These are phyloP conservation scores for Cataglyphis altisquamis DNA, from an alignment of 2,888 invertebrate species.

Conservation along the genomic window DNA sequence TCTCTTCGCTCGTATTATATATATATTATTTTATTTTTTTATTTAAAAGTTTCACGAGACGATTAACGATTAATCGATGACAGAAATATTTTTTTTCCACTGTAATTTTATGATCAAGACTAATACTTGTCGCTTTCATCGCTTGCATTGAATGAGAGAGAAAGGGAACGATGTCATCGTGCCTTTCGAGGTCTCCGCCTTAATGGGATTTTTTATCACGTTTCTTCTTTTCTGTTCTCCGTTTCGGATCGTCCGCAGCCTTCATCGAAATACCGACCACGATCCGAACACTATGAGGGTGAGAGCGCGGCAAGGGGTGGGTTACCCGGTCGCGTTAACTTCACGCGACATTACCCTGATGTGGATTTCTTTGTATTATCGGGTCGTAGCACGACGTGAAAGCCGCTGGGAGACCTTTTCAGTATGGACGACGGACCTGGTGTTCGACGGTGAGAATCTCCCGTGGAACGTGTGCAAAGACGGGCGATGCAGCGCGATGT, in stretches of 20 bases:
- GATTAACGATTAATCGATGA: slow-evolving; percentile 26
- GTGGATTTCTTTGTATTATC: slow-evolving; percentile 75
- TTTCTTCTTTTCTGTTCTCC: slow-evolving; percentile 46
- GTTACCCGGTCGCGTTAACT: slow-evolving; percentile 63
- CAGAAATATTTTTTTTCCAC: not conserved
- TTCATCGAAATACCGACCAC: slow-evolving; percentile 53
- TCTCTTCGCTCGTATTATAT: not conserved
- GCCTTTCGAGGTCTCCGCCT: slow-evolving; percentile 44
- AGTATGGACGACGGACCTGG: slow-evolving; percentile 56
- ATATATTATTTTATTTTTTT: not conserved
- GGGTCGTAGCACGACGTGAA: slow-evolving; percentile 34
- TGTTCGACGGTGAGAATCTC: slow-evolving; percentile 58
- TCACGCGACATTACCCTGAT: slow-evolving; percentile 82
- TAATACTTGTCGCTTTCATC: slow-evolving; percentile 9
- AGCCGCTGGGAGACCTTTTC: slow-evolving; percentile 49
- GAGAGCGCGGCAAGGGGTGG: not conserved
- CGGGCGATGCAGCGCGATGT: slow-evolving; percentile 33
- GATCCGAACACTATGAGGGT: slow-evolving; percentile 31
- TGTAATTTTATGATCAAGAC: slow-evolving; percentile 7
- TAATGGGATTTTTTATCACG: slow-evolving; percentile 56
- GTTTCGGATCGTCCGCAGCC: not conserved
- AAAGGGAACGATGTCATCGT: slow-evolving; percentile 38
- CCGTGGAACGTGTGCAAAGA: slow-evolving; percentile 53
- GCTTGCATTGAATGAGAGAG: slow-evolving; percentile 34
- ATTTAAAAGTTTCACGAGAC: not conserved